A percentile compares a stretch with the other conserved stretches of the same genome.
Conservation (phyloP, 2,888 invertebrate genomes). For the Plagodis dolabraria region DNA sequence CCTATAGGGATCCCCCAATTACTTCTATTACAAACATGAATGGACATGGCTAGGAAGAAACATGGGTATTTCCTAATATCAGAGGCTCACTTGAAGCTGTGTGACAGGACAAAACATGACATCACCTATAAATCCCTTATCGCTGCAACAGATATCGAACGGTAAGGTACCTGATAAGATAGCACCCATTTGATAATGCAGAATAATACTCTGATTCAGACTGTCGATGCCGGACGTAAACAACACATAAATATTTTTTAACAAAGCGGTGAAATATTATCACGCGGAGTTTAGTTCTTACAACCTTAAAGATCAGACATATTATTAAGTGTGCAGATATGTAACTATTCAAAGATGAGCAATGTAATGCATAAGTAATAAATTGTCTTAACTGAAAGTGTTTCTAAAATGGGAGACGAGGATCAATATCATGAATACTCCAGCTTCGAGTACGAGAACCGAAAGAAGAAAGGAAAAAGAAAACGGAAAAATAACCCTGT, state of each 20-base stretch:
- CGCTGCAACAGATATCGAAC: conserved; percentile 25
- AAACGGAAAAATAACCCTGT: conserved; percentile 12
- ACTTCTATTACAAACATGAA: too few relatives aligned
- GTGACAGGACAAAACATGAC: conserved; percentile 15
- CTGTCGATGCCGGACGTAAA: conserved; percentile 8
- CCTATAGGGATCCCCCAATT: too few relatives aligned
- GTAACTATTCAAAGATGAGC: too few relatives aligned
- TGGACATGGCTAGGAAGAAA: too few relatives aligned
- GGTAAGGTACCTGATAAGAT: conserved; percentile 17
- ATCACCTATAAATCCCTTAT: conserved; percentile 22
- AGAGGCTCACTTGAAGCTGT: conserved; percentile 1
- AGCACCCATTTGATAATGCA: conserved; percentile 14
- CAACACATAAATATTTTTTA: conserved; percentile 9
- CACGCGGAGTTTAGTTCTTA: neutral
- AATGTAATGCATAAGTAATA: neutral
- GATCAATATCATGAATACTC: conserved; percentile 4
- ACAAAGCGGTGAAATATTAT: conserved; percentile 10
- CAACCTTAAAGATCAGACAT: too few relatives aligned
- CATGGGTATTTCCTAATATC: conserved; percentile 6
- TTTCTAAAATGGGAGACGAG: conserved; percentile 13
- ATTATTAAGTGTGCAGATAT: too few relatives aligned
- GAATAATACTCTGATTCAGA: conserved; percentile 15
- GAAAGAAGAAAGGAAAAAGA: conserved; percentile 36
- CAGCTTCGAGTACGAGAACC: conserved; percentile 12
- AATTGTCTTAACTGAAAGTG: neutral